A percentile compares a stretch with the other conserved stretches of the same genome.
phyloP scores from a whole-genome alignment of 2,888 invertebrate species.

The Oscheius sp. region DNA sequence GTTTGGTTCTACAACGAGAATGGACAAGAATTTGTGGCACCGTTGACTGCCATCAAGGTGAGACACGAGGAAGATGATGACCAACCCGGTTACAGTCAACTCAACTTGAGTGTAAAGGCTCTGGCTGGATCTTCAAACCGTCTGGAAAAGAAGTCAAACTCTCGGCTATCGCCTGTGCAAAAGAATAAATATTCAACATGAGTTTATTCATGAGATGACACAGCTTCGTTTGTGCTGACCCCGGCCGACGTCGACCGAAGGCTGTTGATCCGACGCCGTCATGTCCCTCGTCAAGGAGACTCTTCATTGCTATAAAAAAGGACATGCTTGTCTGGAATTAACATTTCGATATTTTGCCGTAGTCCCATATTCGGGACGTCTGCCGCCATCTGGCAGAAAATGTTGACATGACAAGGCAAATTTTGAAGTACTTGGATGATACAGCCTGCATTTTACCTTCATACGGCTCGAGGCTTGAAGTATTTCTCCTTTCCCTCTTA shows the following conservation, averaged over 20 bases:
- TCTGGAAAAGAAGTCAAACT: background rate
- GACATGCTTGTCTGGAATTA: too few species aligned
- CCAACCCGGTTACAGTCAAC: background rate
- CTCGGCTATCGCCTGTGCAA: constrained; percentile 26
- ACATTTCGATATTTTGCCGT: too few species aligned
- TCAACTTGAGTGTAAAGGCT: constrained; percentile 2
- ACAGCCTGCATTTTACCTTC: too few species aligned
- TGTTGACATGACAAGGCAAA: too few species aligned
- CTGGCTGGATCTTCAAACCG: constrained; percentile 10
- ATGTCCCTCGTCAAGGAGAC: too few species aligned
- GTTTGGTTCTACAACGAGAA: constrained; percentile 27
- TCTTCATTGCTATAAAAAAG: too few species aligned
- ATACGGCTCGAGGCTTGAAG: too few species aligned
- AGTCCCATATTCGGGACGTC: too few species aligned
- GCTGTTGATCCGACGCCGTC: constrained; percentile 45
- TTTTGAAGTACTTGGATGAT: too few species aligned
- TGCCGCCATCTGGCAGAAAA: too few species aligned
- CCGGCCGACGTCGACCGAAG: constrained; percentile 43
- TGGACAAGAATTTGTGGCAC: constrained; percentile 28
- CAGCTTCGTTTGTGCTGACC: constrained; percentile 31
- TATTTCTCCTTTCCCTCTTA: too few species aligned
- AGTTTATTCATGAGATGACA: constrained; percentile 1
- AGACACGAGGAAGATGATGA: too few species aligned
- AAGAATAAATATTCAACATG: constrained; percentile 30
- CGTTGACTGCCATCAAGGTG: constrained; percentile 15